phyloP scores from a whole-genome alignment of 2,113 vertebrate species.

The Glaucomys volans region DNA sequence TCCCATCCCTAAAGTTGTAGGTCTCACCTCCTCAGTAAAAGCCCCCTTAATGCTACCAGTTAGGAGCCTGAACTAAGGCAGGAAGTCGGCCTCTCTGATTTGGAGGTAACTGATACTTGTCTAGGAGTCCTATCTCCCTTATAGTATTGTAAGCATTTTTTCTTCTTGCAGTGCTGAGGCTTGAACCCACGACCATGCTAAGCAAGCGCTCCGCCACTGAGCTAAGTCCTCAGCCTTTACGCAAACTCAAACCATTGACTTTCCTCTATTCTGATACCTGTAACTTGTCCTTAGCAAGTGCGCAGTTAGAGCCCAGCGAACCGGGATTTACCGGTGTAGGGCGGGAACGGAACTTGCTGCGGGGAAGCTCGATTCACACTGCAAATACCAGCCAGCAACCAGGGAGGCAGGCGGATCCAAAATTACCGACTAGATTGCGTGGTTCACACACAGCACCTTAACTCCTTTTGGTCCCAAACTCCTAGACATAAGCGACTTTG shows the following conservation, averaged over 20 bases:
- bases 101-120: neutral
- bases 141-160: neutral
- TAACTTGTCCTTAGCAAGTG: neutral
- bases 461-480: neutral
- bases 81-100: neutral
- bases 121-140: neutral
- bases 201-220: neutral
- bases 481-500: neutral
- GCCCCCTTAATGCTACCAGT: neutral
- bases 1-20: neutral
- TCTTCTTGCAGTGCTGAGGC: too few relatives aligned
- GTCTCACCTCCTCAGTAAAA: neutral
- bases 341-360: rapidly evolving
- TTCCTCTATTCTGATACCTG: neutral
- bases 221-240: neutral
- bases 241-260: neutral
- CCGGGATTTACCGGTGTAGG: neutral
- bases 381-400: neutral
- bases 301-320: neutral
- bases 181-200: neutral
- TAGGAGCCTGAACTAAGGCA: neutral
- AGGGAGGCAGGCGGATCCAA: neutral
- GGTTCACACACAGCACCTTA: neutral
- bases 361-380: neutral
- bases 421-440: neutral